These are phyloP conservation scores for Drosophila longiperda DNA, from an alignment of 2,888 invertebrate genomes.

Conservation along the genomic window DNA sequence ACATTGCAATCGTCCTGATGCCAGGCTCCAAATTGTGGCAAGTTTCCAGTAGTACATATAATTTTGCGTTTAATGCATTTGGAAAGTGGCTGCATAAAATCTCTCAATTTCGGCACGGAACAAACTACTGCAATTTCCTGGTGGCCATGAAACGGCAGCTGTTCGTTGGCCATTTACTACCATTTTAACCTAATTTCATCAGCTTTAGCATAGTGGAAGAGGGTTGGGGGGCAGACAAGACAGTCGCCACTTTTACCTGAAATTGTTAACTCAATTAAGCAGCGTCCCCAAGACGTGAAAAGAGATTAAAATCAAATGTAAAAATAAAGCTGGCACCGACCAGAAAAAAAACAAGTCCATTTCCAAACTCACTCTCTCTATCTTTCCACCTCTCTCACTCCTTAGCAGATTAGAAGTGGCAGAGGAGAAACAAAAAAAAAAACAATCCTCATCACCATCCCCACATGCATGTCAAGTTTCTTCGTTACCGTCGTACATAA, in stretches of 20 bases:
- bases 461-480: slow-evolving; percentile 79
- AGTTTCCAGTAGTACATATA: slow-evolving; percentile 30
- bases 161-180: slow-evolving; percentile 68
- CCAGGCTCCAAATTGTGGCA: slow-evolving; percentile 7
- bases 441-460: slow-evolving; percentile 43
- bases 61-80: slow-evolving; percentile 60
- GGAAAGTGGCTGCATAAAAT: slow-evolving; percentile 59
- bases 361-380: slow-evolving; percentile 27
- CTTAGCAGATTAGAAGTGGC: not conserved
- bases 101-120: slow-evolving; percentile 41
- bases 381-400: slow-evolving; percentile 36
- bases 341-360: slow-evolving; percentile 29
- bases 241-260: slow-evolving; percentile 58
- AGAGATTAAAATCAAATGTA: slow-evolving; percentile 62
- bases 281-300: slow-evolving; percentile 47
- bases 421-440: not conserved
- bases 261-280: slow-evolving; percentile 71
- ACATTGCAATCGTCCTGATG: slow-evolving; percentile 25
- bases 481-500: slow-evolving; percentile 65
- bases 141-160: slow-evolving; percentile 46
- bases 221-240: not conserved
- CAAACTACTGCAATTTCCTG: slow-evolving; percentile 8
- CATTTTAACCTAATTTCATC: slow-evolving; percentile 80
- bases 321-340: slow-evolving; percentile 35
- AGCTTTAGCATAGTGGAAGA: slow-evolving; percentile 22